Evolutionary conservation across 2,113 vertebrate genomes (phyloP).

Genomic region (Craseonycteris thonglongyai): DNA sequence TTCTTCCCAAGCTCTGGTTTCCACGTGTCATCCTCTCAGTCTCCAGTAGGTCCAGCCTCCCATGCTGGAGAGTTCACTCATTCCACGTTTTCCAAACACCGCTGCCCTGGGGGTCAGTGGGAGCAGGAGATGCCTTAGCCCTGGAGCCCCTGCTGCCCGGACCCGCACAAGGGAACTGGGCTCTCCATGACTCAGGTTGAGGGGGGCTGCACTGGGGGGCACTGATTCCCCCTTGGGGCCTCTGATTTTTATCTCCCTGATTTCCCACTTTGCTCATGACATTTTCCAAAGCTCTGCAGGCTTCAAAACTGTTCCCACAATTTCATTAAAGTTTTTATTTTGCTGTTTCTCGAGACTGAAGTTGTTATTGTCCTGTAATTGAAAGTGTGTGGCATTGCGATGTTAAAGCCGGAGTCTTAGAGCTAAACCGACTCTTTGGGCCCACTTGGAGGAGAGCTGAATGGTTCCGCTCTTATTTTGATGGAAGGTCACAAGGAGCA

Average conservation of each 20-base stretch:
- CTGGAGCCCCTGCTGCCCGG: neutral
- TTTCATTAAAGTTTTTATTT: slow-evolving; percentile 2
- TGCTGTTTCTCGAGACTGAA: slow-evolving; percentile 1
- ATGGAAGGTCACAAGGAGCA: neutral
- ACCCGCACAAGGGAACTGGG: neutral
- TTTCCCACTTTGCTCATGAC: slow-evolving; percentile 58
- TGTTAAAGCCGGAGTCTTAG: neutral
- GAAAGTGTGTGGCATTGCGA: neutral
- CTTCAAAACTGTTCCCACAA: slow-evolving; percentile 49
- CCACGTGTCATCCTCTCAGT: neutral
- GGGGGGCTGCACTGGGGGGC: neutral
- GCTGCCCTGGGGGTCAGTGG: accelerated
- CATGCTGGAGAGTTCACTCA: neutral
- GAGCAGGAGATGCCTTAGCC: neutral
- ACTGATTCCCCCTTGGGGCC: neutral
- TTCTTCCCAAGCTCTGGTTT: neutral
- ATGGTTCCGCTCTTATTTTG: neutral
- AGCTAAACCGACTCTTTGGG: neutral
- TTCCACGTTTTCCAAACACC: neutral
- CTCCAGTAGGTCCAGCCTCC: neutral
- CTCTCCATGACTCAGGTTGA: neutral
- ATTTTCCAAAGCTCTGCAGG: slow-evolving; percentile 56
- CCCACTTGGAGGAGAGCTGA: neutral
- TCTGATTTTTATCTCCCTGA: slow-evolving; percentile 56
- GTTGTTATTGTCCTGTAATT: neutral